These are phyloP conservation scores for Branchinecta lindahli DNA, from an alignment of 1,140 invertebrate species.

Conservation along the genomic window DNA sequence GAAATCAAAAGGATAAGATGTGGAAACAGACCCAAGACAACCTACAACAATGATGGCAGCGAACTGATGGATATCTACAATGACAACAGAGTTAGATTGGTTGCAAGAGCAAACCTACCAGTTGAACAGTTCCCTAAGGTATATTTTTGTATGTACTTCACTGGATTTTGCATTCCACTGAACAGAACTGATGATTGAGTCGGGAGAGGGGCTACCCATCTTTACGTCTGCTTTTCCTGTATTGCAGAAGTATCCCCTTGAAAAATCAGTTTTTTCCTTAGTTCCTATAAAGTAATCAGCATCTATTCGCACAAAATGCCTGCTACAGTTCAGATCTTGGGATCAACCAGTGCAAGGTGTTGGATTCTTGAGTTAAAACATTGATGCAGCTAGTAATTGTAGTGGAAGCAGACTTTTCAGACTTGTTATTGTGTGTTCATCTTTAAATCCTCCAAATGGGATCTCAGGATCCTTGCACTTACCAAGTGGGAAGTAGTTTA, in stretches of 20 bases:
- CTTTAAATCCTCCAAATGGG: too few relatives aligned
- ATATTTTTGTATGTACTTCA: neutral
- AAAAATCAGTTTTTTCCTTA: neutral
- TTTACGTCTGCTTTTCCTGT: neutral
- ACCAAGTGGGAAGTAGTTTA: too few relatives aligned
- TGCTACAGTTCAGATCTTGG: neutral
- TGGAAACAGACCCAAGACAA: neutral
- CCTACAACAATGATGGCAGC: neutral
- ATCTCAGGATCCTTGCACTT: too few relatives aligned
- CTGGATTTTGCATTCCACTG: neutral
- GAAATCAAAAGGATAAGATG: neutral
- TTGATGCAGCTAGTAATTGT: too few relatives aligned
- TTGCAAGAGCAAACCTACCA: neutral
- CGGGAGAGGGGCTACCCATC: neutral
- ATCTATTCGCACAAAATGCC: neutral
- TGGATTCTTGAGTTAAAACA: too few relatives aligned
- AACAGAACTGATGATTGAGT: neutral
- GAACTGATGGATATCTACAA: neutral
- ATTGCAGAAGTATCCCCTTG: too few relatives aligned
- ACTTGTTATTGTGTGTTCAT: too few relatives aligned
- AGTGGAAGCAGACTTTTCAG: too few relatives aligned
- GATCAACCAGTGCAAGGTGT: too few relatives aligned
- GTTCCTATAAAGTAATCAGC: neutral
- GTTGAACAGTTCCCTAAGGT: constrained; percentile 1
- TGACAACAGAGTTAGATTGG: neutral